Evolutionary conservation across 2,888 invertebrate species (phyloP).

Genomic region (Cremastobaeus sp.): DNA sequence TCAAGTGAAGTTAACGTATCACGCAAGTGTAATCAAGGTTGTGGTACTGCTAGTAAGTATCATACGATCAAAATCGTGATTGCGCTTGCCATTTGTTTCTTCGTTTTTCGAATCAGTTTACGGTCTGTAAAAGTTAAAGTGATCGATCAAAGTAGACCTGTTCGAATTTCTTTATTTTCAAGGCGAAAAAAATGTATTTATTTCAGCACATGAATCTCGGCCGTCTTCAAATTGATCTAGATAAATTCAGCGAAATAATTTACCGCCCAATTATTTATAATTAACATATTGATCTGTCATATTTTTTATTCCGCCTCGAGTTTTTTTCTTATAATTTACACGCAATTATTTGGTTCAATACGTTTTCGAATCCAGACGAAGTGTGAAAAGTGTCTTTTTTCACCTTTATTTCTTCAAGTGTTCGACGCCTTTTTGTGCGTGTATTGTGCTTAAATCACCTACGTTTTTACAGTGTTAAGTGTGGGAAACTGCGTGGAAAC

Average conservation of each 20-base stretch:
- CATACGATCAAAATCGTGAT: conserved; percentile 19
- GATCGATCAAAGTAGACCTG: conserved; percentile 33
- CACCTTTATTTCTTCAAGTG: no score
- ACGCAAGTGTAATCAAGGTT: conserved; percentile 19
- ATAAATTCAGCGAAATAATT: neutral
- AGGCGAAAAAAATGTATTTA: conserved; percentile 6
- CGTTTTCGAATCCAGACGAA: no score
- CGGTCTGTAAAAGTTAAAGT: conserved; percentile 16
- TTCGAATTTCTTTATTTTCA: conserved; percentile 10
- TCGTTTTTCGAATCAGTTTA: conserved; percentile 25
- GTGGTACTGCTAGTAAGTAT: conserved; percentile 7
- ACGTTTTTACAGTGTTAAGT: no score
- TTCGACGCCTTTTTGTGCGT: no score
- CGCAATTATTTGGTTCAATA: no score
- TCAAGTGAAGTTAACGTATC: conserved; percentile 27
- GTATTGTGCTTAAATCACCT: no score
- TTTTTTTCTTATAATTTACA: no score
- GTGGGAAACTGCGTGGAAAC: conserved; percentile 43
- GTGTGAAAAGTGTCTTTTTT: no score
- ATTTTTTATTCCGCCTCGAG: no score
- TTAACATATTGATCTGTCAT: no score
- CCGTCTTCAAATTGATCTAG: no score
- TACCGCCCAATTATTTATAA: no score
- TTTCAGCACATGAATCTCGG: conserved; percentile 18
- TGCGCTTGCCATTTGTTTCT: conserved; percentile 16